Percentiles rank a stretch among this genome's conserved stretches.
Conservation (phyloP, 2,113 vertebrate genomes). For the Varanus salvator region DNA sequence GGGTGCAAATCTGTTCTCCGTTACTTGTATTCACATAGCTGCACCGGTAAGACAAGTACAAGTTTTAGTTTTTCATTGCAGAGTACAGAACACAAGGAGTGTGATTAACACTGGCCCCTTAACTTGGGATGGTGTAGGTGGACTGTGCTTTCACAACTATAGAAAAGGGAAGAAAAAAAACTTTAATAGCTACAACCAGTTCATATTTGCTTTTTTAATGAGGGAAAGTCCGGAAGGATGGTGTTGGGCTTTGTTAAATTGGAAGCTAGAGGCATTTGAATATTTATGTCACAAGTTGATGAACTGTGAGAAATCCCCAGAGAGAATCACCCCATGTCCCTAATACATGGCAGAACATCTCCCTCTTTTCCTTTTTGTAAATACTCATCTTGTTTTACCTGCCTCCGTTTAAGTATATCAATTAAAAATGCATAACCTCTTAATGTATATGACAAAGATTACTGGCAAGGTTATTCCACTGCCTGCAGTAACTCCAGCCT, state of each 20-base stretch:
- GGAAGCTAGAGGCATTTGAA: neutral
- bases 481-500: conserved; percentile 76
- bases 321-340: neutral
- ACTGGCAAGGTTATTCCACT: conserved; percentile 75
- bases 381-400: conserved; percentile 51
- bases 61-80: neutral
- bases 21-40: neutral
- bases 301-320: neutral
- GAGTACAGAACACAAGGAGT: neutral
- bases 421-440: conserved; percentile 81
- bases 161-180: neutral
- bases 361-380: conserved; percentile 17
- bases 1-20: neutral
- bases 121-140: no score
- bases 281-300: neutral
- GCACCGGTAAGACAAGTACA: neutral
- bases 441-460: conserved; percentile 58
- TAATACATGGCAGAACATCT: neutral
- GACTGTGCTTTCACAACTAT: neutral
- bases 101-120: neutral
- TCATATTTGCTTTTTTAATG: conserved; percentile 10
- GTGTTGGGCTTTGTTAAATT: neutral
- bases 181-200: conserved; percentile 34
- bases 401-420: conserved; percentile 64
- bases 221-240: neutral